Conservation (phyloP, 2,888 invertebrate species). For the Agriopis marginaria region DNA sequence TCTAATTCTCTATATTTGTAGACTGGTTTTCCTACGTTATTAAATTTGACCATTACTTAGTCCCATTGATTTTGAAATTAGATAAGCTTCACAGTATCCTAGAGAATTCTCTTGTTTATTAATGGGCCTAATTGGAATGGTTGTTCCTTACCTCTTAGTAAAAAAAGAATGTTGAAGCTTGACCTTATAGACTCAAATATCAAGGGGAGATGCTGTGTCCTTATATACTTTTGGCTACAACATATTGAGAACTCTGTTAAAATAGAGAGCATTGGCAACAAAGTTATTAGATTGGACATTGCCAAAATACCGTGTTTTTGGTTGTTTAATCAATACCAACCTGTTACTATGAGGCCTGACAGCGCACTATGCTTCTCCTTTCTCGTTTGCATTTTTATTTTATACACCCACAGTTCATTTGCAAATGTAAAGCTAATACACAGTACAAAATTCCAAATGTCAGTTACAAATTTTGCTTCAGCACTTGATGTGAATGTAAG, state of each 20-base stretch:
- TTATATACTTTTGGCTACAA: constrained; percentile 23
- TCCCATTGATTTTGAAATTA: constrained; percentile 23
- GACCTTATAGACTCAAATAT: constrained; percentile 37
- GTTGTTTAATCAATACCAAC: constrained; percentile 26
- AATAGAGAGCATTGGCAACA: not conserved
- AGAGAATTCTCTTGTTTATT: constrained; percentile 19
- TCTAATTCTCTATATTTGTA: constrained; percentile 47
- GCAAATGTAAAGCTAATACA: constrained; percentile 13
- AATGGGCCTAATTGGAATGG: constrained; percentile 8
- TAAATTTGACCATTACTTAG: constrained; percentile 40
- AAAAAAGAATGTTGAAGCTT: constrained; percentile 29
- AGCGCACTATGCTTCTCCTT: constrained; percentile 67
- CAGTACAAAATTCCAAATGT: constrained; percentile 34
- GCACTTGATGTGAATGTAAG: constrained; percentile 20
- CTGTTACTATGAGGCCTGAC: constrained; percentile 33
- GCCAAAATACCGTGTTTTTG: constrained; percentile 12
- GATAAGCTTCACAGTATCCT: constrained; percentile 30
- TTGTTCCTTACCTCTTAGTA: constrained; percentile 24
- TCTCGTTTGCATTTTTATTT: constrained; percentile 56
- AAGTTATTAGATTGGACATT: constrained; percentile 6
- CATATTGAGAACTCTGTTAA: constrained; percentile 24
- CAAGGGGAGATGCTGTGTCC: constrained; percentile 51
- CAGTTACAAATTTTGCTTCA: constrained; percentile 21
- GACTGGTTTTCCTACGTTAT: constrained; percentile 48
- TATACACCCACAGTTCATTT: constrained; percentile 32